These are phyloP conservation scores for Forbesichthys agassizii DNA, from an alignment of 2,113 vertebrate species.

Conservation along the genomic window DNA sequence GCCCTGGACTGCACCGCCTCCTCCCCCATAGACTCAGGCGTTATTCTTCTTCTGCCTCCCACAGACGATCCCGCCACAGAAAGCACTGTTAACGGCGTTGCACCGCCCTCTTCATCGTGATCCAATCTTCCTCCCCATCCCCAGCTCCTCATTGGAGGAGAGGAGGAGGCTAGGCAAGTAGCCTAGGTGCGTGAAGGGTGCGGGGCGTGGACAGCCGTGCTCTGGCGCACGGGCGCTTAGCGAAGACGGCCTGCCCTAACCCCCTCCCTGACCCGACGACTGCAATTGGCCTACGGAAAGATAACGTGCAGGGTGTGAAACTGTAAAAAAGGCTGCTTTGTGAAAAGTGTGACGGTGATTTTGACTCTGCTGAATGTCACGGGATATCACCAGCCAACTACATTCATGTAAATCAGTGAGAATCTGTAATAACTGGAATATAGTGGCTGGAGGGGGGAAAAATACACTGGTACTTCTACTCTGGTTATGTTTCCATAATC, in stretches of 20 bases:
- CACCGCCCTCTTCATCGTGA: constrained; percentile 74
- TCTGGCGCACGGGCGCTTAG: constrained; percentile 31
- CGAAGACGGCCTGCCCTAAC: constrained; percentile 32
- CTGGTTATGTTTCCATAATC: constrained; percentile 36
- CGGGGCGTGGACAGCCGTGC: constrained; percentile 18
- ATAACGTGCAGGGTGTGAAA: constrained; percentile 39
- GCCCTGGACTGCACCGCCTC: constrained; percentile 65
- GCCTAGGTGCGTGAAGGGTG: constrained; percentile 20
- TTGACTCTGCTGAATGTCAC: constrained; percentile 55
- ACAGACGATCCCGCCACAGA: constrained; percentile 77
- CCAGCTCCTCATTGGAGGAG: no score
- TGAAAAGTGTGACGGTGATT: constrained; percentile 45
- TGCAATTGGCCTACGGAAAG: constrained; percentile 53
- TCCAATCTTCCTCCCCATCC: not conserved
- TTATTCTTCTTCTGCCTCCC: constrained; percentile 43
- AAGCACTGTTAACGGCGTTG: constrained; percentile 81
- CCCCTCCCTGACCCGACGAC: constrained; percentile 7
- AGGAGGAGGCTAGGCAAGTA: constrained; percentile 37
- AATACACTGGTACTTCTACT: constrained; percentile 54
- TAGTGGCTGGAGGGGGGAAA: constrained; percentile 34
- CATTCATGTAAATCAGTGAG: constrained; percentile 47
- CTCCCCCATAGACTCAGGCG: constrained; percentile 73
- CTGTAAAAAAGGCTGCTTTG: constrained; percentile 55
- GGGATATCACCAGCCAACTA: constrained; percentile 71
- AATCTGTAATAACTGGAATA: constrained; percentile 43